Conservation (phyloP, 2,888 invertebrate species). For the Sphinx pinastri region DNA sequence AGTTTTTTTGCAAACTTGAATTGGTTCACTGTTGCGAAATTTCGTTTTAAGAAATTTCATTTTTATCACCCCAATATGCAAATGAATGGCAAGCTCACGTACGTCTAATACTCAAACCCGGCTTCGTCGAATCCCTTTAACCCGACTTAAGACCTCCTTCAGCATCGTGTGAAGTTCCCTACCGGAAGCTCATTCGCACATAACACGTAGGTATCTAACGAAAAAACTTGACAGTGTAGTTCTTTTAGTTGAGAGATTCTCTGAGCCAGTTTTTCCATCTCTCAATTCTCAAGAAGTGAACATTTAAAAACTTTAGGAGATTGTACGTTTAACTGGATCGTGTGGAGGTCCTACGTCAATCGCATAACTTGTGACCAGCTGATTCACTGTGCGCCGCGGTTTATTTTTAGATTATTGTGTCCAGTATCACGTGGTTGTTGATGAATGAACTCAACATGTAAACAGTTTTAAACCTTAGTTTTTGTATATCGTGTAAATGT, state of each 20-base stretch:
- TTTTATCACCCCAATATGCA: too few species aligned
- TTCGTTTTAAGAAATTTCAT: too few species aligned
- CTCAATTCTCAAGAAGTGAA: not conserved
- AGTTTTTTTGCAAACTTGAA: too few species aligned
- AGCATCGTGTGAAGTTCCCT: not conserved
- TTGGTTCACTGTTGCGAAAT: too few species aligned
- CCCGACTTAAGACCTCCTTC: not conserved
- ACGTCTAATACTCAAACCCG: not conserved
- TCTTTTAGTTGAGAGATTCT: not conserved
- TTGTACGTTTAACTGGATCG: too few species aligned
- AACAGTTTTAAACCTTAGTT: not conserved
- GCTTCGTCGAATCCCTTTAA: not conserved
- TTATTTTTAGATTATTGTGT: constrained; percentile 65
- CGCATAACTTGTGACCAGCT: constrained; percentile 62
- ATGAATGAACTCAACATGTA: constrained; percentile 42
- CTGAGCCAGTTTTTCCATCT: not conserved
- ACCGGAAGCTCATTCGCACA: not conserved
- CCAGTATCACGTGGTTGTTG: constrained; percentile 57
- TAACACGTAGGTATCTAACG: not conserved
- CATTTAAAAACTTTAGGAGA: too few species aligned
- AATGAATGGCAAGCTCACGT: too few species aligned
- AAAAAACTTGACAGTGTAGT: constrained; percentile 14
- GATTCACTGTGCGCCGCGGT: constrained; percentile 62
- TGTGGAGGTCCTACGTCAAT: constrained; percentile 18
- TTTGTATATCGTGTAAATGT: not conserved